Conservation (phyloP, 2,888 invertebrate genomes). For the Patella pellucida region DNA sequence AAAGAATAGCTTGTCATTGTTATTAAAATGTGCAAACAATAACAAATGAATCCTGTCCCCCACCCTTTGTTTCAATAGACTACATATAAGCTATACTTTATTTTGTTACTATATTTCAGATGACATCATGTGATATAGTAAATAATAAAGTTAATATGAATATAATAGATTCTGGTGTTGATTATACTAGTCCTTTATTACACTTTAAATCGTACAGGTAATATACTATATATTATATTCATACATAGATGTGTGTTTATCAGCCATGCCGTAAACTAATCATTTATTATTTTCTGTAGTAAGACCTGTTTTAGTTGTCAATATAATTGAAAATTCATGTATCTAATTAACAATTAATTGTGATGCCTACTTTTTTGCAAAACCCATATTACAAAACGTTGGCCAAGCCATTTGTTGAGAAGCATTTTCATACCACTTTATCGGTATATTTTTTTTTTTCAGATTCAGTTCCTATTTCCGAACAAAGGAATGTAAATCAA, state of each 20-base stretch:
- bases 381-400: neutral
- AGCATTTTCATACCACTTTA: neutral
- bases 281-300: too few relatives aligned
- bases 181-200: constrained; percentile 51
- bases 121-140: constrained; percentile 10
- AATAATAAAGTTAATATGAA: neutral
- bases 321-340: neutral
- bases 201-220: constrained; percentile 60
- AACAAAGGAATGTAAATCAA: constrained; percentile 51
- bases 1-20: too few relatives aligned
- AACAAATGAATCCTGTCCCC: too few relatives aligned
- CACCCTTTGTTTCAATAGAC: neutral
- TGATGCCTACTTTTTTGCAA: neutral
- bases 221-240: neutral
- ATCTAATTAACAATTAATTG: too few relatives aligned
- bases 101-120: constrained; percentile 13
- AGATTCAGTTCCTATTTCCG: constrained; percentile 64
- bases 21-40: too few relatives aligned
- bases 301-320: too few relatives aligned
- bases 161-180: neutral
- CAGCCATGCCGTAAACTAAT: too few relatives aligned
- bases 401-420: neutral
- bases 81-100: constrained; percentile 10
- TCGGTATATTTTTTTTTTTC: constrained; percentile 18
- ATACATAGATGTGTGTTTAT: too few relatives aligned